phyloP scores from a whole-genome alignment of 2,797 vertebrate genomes.

The Poeciliopsis infans region DNA sequence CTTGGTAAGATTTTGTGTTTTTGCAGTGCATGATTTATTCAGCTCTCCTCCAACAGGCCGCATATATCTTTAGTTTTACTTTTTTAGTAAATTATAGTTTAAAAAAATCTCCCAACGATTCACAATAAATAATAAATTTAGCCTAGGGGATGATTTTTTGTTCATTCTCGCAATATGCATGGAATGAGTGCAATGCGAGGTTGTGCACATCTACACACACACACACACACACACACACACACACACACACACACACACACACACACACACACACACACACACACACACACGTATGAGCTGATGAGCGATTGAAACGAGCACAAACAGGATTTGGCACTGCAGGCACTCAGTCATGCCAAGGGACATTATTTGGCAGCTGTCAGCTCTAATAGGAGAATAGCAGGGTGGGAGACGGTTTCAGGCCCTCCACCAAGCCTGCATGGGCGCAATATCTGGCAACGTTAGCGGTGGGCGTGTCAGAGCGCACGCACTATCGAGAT shows the following conservation, averaged over 20 bases:
- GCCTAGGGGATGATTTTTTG: neutral
- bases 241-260: slow-evolving; percentile 3
- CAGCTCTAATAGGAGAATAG: slow-evolving; percentile 75
- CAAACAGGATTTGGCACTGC: slow-evolving; percentile 64
- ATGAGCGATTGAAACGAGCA: slow-evolving; percentile 48
- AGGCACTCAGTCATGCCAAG: slow-evolving; percentile 63
- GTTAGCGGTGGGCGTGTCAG: slow-evolving; percentile 28
- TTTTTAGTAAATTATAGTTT: neutral
- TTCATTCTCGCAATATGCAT: neutral
- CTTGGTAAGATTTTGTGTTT: no score
- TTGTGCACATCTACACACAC: slow-evolving; percentile 21
- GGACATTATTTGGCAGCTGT: slow-evolving; percentile 80
- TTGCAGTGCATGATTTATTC: neutral
- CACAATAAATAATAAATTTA: neutral
- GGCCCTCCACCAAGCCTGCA: slow-evolving; percentile 72
- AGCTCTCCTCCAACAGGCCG: neutral
- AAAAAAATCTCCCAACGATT: neutral
- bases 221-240: neutral
- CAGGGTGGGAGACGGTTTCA: slow-evolving; percentile 70
- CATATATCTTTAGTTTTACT: neutral
- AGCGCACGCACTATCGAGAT: neutral
- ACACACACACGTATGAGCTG: slow-evolving; percentile 23
- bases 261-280: neutral
- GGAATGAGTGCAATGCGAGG: slow-evolving; percentile 22
- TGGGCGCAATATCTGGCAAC: slow-evolving; percentile 71